Conservation (phyloP, 2,113 vertebrate genomes). For the Plectropomus leopardus region DNA sequence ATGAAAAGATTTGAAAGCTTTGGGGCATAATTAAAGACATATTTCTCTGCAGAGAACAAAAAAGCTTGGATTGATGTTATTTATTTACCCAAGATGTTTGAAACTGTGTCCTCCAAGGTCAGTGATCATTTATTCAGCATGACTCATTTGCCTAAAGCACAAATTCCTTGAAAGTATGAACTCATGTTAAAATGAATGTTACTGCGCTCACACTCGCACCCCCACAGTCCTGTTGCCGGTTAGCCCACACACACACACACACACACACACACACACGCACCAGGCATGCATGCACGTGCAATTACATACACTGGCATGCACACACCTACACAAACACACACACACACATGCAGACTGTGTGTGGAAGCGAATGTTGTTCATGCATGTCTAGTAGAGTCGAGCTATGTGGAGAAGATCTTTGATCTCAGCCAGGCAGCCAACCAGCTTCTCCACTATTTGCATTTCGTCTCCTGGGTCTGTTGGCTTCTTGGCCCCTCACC, state of each 20-base stretch:
- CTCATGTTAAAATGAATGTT: slow-evolving; percentile 61
- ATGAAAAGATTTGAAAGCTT: slow-evolving; percentile 27
- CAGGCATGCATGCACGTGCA: slow-evolving; percentile 35
- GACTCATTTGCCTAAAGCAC: slow-evolving; percentile 72
- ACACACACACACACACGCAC: slow-evolving; percentile 34
- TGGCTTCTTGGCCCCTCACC: slow-evolving; percentile 77
- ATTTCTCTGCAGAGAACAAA: slow-evolving; percentile 10
- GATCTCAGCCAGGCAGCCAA: slow-evolving; percentile 75
- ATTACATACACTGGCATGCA: slow-evolving; percentile 2
- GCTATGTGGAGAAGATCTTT: slow-evolving; percentile 77
- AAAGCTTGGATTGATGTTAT: slow-evolving; percentile 36
- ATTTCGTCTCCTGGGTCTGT: slow-evolving; percentile 75
- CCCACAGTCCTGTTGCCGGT: slow-evolving; percentile 50
- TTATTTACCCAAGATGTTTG: slow-evolving; percentile 48
- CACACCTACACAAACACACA: slow-evolving; percentile 6
- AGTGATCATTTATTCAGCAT: slow-evolving; percentile 53
- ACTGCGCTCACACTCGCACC: slow-evolving; percentile 38
- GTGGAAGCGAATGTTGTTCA: slow-evolving; percentile 70
- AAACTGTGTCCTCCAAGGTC: slow-evolving; percentile 60
- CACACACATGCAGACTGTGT: slow-evolving; percentile 52
- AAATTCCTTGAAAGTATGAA: slow-evolving; percentile 77
- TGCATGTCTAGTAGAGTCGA: slow-evolving; percentile 74
- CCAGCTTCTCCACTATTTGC: slow-evolving; percentile 76
- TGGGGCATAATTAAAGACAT: slow-evolving; percentile 29
- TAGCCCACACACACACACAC: slow-evolving; percentile 49